A percentile compares a stretch with the other conserved stretches of the same genome.
Conservation (phyloP, 2,797 vertebrate genomes). For the Macropodus opercularis region DNA sequence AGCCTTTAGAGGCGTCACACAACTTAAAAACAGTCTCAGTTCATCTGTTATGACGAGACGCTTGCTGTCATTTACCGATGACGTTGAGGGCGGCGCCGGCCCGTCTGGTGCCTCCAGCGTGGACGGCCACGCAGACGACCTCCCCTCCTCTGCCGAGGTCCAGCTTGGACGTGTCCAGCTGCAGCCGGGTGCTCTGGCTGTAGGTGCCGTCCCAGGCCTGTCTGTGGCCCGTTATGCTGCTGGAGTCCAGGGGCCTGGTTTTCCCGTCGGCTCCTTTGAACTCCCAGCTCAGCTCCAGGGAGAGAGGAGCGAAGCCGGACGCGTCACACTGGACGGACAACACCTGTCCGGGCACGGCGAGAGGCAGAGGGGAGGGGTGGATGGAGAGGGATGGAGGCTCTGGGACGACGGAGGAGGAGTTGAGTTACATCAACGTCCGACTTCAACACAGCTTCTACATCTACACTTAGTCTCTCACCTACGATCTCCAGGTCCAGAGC, state of each 20-base stretch:
- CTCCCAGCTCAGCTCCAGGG: constrained; percentile 83
- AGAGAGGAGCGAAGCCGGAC: constrained; percentile 83
- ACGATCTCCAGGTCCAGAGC: constrained; percentile 83
- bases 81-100: constrained; percentile 73
- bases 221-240: constrained; percentile 78
- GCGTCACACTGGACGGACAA: constrained; percentile 79
- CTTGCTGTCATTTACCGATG: too few species aligned
- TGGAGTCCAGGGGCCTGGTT: constrained; percentile 52
- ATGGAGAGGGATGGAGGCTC: constrained; percentile 84
- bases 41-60: too few species aligned
- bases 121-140: constrained; percentile 80
- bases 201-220: constrained; percentile 83
- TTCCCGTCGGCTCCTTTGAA: constrained; percentile 69
- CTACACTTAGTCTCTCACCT: constrained; percentile 69
- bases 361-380: constrained; percentile 78
- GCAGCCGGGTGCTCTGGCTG: constrained; percentile 78
- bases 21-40: too few species aligned
- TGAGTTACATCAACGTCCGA: neutral
- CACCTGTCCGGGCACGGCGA: constrained; percentile 75
- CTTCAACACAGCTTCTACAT: fast-evolving
- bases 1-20: too few species aligned
- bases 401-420: constrained; percentile 39
- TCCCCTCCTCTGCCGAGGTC: constrained; percentile 78
- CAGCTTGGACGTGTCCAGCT: constrained; percentile 55
- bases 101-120: constrained; percentile 66